Base-by-base conservation (phyloP, 2,113 vertebrate species). In the Megaleporinus macrocephalus region DNA sequence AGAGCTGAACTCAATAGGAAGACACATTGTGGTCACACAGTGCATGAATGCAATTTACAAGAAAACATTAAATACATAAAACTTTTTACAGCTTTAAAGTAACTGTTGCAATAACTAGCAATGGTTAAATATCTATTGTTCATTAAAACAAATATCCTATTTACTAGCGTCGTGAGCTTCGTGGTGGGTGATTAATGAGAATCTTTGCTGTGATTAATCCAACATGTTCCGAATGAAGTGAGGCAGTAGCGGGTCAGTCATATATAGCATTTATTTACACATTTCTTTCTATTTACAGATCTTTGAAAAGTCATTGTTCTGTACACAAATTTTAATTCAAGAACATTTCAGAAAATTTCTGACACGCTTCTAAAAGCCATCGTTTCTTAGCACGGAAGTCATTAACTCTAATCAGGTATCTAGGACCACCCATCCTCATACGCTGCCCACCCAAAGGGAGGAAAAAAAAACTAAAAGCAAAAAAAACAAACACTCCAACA, bases 251-350 rank as follows among this genome's bases (percentile, higher is more conserved):
- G n/a, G 16, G 77, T 88, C 86, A 53, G 80, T 92, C 88, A 92
- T 94, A 93, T 91, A 93, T 91, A 93, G 88, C 87, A 92, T 95
- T 95, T 95, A 95, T 95, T 95, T 94, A 95, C 93, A 95, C 80
- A 78, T 88, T 87, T 87, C 30, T 92, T 92, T 92, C 82, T 95
- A 95, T 95, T 93, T 95, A 95, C 94, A 95, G 78, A 89, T 88
- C 86, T 92, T 86, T 89, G 87, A 93, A 93, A 93, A 92, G 88
- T 80, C 80, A 81, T 74, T 90, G 89, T 86, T 92, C 91, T 94
- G 91, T 93, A 93, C 93, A 95, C 75, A 88, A 88, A 86, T 90
- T 91, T 91, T 73, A 89, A 90, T 87, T 91, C 87, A 86, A 88
- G 85, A 90, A 79, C 83, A 84, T 84, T 81, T 87, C 84, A 86